A percentile compares a stretch with the other conserved stretches of the same genome.
Conservation (phyloP, 2,113 vertebrate species). For the Ranitomeya imitator region DNA sequence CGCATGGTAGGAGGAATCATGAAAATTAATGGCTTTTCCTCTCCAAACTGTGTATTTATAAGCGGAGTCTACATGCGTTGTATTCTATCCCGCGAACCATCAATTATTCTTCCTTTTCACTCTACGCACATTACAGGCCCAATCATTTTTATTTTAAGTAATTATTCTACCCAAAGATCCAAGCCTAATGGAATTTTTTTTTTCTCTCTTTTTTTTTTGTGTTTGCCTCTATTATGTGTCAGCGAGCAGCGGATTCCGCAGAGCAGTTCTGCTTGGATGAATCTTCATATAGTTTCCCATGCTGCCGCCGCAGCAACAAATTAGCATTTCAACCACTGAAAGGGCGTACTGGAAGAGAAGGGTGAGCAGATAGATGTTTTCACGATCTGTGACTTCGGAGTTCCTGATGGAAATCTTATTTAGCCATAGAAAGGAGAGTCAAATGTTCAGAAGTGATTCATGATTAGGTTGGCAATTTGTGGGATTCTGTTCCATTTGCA, state of each 20-base stretch:
- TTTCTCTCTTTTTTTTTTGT: constrained; percentile 52
- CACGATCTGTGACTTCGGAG: constrained; percentile 17
- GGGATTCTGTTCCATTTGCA: not conserved
- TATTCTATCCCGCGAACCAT: constrained; percentile 69
- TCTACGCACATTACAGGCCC: constrained; percentile 54
- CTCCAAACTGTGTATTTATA: constrained; percentile 65
- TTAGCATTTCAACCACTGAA: constrained; percentile 31
- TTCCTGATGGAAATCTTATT: not conserved
- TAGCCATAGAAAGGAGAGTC: not conserved
- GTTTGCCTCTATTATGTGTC: constrained; percentile 51
- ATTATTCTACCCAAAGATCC: constrained; percentile 24
- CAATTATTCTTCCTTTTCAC: constrained; percentile 63
- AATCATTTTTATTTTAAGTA: constrained; percentile 61
- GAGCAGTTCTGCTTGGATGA: not conserved
- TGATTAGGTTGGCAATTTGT: not conserved
- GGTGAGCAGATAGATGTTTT: not conserved
- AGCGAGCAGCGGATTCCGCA: constrained; percentile 22
- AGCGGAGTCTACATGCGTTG: constrained; percentile 62
- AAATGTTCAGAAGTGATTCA: not conserved
- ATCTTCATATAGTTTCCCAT: constrained; percentile 22
- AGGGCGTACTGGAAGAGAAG: not conserved
- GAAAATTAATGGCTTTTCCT: constrained; percentile 69
- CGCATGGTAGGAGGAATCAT: constrained; percentile 66
- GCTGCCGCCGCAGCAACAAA: not conserved
- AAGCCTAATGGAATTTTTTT: constrained; percentile 59